A percentile compares a stretch with the other conserved stretches of the same genome.
These are phyloP conservation scores for Temnothorax ravouxi DNA, from an alignment of 2,888 invertebrate species.

Conservation along the genomic window DNA sequence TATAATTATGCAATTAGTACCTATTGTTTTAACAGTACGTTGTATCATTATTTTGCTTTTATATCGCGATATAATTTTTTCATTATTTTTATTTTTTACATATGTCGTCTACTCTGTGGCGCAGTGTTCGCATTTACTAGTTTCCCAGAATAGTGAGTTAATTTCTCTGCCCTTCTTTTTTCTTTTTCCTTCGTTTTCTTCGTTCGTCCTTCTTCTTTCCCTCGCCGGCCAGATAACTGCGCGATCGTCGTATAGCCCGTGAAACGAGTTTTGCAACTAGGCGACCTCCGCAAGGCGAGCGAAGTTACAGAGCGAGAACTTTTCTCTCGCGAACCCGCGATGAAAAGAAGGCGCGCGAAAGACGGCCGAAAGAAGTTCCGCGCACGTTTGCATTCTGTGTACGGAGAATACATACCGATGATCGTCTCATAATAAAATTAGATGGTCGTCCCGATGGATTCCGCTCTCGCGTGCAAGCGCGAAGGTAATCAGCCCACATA, in stretches of 20 bases:
- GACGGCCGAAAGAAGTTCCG: constrained; percentile 10
- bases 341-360: constrained; percentile 54
- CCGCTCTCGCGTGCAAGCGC: constrained; percentile 61
- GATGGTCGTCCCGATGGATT: constrained; percentile 63
- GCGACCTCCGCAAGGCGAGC: constrained; percentile 80
- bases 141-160: constrained; percentile 29
- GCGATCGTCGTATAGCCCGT: constrained; percentile 56
- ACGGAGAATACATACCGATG: constrained; percentile 24
- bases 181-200: constrained; percentile 27
- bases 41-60: not conserved
- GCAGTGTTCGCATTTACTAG: not conserved
- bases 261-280: constrained; percentile 83
- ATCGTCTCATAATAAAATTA: constrained; percentile 78
- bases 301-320: constrained; percentile 60
- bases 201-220: constrained; percentile 37
- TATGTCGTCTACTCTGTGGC: not conserved
- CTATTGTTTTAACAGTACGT: not conserved
- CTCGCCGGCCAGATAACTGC: constrained; percentile 59
- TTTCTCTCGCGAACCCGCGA: constrained; percentile 36
- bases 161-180: constrained; percentile 38
- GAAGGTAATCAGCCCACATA: constrained; percentile 12
- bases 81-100: not conserved
- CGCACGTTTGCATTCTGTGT: constrained; percentile 66
- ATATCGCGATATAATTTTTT: not conserved
- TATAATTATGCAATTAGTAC: not conserved